These are phyloP conservation scores for Emmelina monodactyla DNA, from an alignment of 2,888 invertebrate species.

Conservation along the genomic window DNA sequence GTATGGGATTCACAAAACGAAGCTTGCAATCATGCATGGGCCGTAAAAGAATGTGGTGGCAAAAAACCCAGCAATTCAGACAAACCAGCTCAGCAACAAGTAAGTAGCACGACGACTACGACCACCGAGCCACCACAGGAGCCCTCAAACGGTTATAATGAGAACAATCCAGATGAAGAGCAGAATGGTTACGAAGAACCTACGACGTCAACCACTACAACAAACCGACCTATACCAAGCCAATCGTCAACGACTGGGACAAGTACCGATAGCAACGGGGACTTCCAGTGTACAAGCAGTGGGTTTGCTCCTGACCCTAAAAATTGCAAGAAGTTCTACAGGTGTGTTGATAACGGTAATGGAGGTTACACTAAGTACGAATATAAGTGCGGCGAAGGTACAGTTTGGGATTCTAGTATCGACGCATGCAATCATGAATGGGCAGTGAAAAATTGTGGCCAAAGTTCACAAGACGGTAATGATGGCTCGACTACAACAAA, in stretches of 20 bases:
- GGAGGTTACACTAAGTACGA: constrained; percentile 57
- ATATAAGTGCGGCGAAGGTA: constrained; percentile 67
- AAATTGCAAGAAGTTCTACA: constrained; percentile 73
- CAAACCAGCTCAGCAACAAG: constrained; percentile 13
- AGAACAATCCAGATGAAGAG: constrained; percentile 20
- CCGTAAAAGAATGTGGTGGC: constrained; percentile 30
- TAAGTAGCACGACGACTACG: constrained; percentile 12
- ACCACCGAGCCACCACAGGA: constrained; percentile 18
- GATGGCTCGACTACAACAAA: background rate
- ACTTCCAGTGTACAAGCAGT: constrained; percentile 24
- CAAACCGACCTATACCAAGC: background rate
- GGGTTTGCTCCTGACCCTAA: constrained; percentile 66
- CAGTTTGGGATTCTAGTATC: constrained; percentile 66
- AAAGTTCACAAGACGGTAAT: background rate
- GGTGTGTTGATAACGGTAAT: constrained; percentile 66
- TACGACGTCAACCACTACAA: constrained; percentile 12
- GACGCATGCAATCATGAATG: constrained; percentile 68
- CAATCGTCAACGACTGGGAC: background rate
- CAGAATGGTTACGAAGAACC: constrained; percentile 20
- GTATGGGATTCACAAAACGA: constrained; percentile 67
- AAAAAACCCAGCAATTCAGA: constrained; percentile 14
- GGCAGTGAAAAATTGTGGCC: constrained; percentile 46
- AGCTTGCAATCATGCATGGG: constrained; percentile 67
- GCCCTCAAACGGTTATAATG: constrained; percentile 13
- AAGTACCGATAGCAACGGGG: constrained; percentile 1